Conservation (phyloP, 2,888 invertebrate species). For the Coremacera marginata region DNA sequence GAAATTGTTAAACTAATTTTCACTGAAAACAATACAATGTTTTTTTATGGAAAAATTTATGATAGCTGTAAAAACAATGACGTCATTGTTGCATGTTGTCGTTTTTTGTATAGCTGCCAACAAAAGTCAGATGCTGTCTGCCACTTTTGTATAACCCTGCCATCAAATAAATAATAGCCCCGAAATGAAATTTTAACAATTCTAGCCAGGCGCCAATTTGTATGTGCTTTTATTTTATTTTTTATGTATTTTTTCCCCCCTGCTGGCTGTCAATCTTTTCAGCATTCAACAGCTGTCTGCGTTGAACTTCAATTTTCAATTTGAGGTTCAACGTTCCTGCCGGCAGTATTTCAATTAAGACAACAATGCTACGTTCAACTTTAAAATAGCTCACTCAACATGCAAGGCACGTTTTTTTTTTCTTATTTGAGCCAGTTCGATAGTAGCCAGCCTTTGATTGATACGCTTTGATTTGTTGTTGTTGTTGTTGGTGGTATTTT, state of each 20-base stretch:
- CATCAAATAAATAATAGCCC: no score
- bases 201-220: not conserved
- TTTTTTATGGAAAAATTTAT: no score
- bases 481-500: conserved; percentile 1
- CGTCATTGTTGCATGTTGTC: no score
- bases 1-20: not conserved
- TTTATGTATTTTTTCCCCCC: not conserved
- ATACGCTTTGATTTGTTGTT: conserved; percentile 13
- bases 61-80: no score
- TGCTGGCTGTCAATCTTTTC: not conserved
- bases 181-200: no score
- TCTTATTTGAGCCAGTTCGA: not conserved
- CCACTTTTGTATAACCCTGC: no score
- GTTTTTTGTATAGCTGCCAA: no score
- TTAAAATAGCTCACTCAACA: not conserved
- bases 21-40: not conserved
- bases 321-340: conserved; percentile 32
- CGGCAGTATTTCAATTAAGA: not conserved
- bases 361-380: conserved; percentile 4
- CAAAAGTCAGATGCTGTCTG: no score
- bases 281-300: conserved; percentile 39
- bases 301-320: conserved; percentile 42
- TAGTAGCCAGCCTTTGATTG: conserved; percentile 29
- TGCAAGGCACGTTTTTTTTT: conserved; percentile 18
- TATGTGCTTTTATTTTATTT: not conserved